Conservation (phyloP, 2,888 invertebrate genomes). For the Argyresthia albistria region DNA sequence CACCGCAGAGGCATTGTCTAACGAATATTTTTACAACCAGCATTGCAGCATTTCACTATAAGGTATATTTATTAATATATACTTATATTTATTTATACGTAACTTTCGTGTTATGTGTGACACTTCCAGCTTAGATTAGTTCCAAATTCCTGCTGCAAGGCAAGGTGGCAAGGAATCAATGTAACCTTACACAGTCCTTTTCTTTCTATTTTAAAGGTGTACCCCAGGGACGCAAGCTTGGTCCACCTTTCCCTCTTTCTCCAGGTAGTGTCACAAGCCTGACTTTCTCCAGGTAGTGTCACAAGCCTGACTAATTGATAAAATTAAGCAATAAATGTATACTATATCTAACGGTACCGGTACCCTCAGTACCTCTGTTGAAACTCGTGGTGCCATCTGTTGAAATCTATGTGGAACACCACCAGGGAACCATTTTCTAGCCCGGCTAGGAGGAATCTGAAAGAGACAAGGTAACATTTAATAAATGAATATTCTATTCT, state of each 20-base stretch:
- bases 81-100: background rate
- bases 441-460: conserved; percentile 97
- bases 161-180: too few relatives aligned
- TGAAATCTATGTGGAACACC: conserved; percentile 99
- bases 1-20: conserved; percentile 15
- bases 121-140: background rate
- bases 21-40: background rate
- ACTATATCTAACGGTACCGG: background rate
- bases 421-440: conserved; percentile 97
- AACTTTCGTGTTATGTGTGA: background rate
- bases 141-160: background rate
- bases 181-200: too few relatives aligned
- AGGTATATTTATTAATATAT: background rate
- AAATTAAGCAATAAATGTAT: too few relatives aligned
- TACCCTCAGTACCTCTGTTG: conserved; percentile 88
- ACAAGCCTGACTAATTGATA: background rate
- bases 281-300: background rate
- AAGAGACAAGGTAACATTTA: conserved; percentile 19
- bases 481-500: too few relatives aligned
- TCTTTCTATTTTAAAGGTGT: background rate
- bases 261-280: background rate
- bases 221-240: background rate
- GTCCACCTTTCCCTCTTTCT: background rate
- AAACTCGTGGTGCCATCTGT: conserved; percentile 97
- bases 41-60: background rate